Evolutionary conservation across 2,113 vertebrate genomes (phyloP), one percentile per base, ranked within the genome.

Genomic region (Orthochromis malagaraziensis): DNA sequence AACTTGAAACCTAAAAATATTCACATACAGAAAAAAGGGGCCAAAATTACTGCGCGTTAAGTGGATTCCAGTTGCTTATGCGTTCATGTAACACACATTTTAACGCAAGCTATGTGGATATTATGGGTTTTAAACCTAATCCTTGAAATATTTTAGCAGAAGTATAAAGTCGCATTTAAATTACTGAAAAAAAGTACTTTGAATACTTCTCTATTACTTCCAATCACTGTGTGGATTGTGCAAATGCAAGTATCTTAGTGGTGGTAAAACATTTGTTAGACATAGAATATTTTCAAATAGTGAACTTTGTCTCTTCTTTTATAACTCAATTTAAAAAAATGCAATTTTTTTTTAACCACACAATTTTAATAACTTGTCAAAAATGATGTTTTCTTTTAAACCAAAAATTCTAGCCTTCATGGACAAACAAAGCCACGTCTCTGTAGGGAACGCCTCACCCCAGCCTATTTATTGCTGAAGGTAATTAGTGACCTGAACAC

Each of bases 401-500:
- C 10, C 10, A 21, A 31, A 79, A 24, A 79, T 16, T 60, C 24
- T 21, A 21, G 5, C 65, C 68, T 68, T 88, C 83, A 24, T 83
- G 73, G 89, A 86, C 55, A 91, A 91, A 89, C 87, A 90, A 88
- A 83, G 84, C 45, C 84, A 14, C 11, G 35, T 90, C 40, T 87
- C 83, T 88, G 54, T 57, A 57, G 91, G 88, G 87, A 88, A 86
- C 75, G 85, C 82, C 86, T 84, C 91, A 92, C 57, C 81, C 7
- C 60, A 77, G n/a, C 11, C 65, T 91, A 75, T 91, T 89, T 90
- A 84, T 87, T 81, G 80, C 88, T 84, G 73, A 35, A 13, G 86
- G 58, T 89, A 92, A 92, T 93, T 87, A 91, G 84, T 68, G 54
- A 90, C 51, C 81, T 29, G 63, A 87, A 91, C 85, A 81, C 82